Base-by-base conservation (phyloP, 2,888 invertebrate species). In the Dendrolimus pini region DNA sequence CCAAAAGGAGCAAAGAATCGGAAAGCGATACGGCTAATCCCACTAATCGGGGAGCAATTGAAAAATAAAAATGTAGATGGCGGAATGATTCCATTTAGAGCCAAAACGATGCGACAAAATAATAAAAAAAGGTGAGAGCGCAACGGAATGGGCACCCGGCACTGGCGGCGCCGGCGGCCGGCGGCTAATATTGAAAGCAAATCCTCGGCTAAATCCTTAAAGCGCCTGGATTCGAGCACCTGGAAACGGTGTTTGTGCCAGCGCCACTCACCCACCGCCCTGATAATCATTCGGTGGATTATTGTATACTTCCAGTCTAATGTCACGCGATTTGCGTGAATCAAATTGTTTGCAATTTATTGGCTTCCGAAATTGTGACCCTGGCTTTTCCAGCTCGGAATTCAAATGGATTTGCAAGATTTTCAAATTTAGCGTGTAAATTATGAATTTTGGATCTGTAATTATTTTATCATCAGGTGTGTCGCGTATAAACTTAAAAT, bases 51-150 rank as follows among this genome's bases (percentile, higher is more conserved):
- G 69, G 80, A 74, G 84, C 91, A 91, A 91, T 91, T 91, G 91
- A 91, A 91, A 91, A 91, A 91, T 91, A 91, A 91, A 91, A 91
- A 91, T 89, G 91, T 88, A 91, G 91, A 91, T 89, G 85, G 88
- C 83, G 78, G 85, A 90, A 89, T 90, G 84, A 89, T 89, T 90
- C 89, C 89, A 87, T 89, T 90, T 87, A 79, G 88, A 83, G 83
- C 85, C 89, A 86, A 89, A 90, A 90, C 90, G 90, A 89, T 85
- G 90, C 90, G 90, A 88, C 89, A 86, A 89, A 90, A 90, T 90
- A 90, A 89, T 88, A 90, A 90, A 90, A 18, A 89, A 90, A 86
- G 83, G 83, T 80, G 75, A 77, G 76, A 75, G 76, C 72, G 84
- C 83, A 83, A 82, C 85, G 81, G 83, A 81, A 81, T 78, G 85